Evolutionary conservation across 1,140 invertebrate species (phyloP), one percentile per base, ranked within the genome.

Genomic region (Drosophila suzukii): DNA sequence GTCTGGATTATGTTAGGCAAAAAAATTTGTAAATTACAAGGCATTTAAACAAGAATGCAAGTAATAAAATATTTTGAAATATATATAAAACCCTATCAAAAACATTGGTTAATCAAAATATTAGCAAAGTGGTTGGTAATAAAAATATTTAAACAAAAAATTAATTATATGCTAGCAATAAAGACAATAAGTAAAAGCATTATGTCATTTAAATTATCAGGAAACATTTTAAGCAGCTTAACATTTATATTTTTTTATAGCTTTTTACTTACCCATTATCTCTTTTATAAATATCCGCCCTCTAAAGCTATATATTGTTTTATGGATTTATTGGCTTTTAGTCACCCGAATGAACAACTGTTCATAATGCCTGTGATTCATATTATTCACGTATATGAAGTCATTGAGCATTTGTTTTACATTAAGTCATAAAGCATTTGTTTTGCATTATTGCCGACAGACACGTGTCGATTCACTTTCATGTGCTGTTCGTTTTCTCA

Each of bases 401-500:
- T 83, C 75, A 83, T 63, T 39, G n/a, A 24, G 27, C 39, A 44
- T 58, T 44, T 59, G 53, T 73, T 49, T 58, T 57, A 49, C 51
- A 75, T 79, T 39, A 36, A 78, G 55, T 76, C 75, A 78, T 41
- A 34, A 24, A 30, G 10, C 32, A 34, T 65, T 38, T 59, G 51
- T 83, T 60, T 68, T 71, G 58, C 50, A 77, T 85, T 71, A 71
- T 71, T 51, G 27, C 34, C 51, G 38, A 43, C 50, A 46, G 15
- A 79, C 81, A 85, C 81, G 81, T 84, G 72, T 85, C 81, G 53
- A 75, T 65, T 62, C 49, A 72, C 53, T 73, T 71, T 47, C 44
- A 74, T 72, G 66, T 63, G 50, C 61, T 59, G 81, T 68, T 73
- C 46, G 39, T 47, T 58, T 74, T 81, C 73, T 57, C 67, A 73